Base-by-base conservation (phyloP, 2,113 vertebrate genomes). In the Gallinago jamesoni region DNA sequence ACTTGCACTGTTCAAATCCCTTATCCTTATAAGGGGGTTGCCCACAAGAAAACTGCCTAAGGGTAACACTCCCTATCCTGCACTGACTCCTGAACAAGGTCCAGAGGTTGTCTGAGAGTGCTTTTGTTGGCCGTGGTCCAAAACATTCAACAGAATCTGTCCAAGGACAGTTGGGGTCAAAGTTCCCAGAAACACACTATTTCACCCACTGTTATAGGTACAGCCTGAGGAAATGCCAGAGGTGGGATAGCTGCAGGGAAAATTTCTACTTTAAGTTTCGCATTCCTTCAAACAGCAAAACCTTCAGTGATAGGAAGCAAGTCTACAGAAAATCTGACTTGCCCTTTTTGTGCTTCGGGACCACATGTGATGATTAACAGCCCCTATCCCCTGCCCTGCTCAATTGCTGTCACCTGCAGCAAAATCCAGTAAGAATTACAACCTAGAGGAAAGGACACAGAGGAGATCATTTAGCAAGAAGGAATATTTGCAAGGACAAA, bases 81-180 rank as follows among this genome's bases (percentile, higher is more conserved):
- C 10, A 4, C 0, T 62, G 47, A 66, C 55, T 92, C 31, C 53
- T 68, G 72, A 87, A 64, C 21, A 22, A 39, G 43, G 39, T 33
- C 21, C 39, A 74, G 21, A 81, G 35, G 4, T 43, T 60, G 15
- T n/a, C 45, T 31, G 30, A 18, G 14, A 74, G 5, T 48, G 6
- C 23, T 73, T 73, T 39, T 77, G 24, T 41, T 0, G 0, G 31
- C 9, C 28, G n/a, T 1, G 5, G 64, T 45, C 43, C 70, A 7
- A 25, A 67, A 24, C 10, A 55, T 1, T 6, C 39, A 37, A 30
- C 28, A 4, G 15, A 55, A 76, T 50, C 79, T 37, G 20, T 69
- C 33, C 47, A 56, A 48, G 39, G 22, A 63, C 9, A 12, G 8
- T 0, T 31, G 30, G 8, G 10, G 25, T 45, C 57, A 75, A 67